phyloP scores from a whole-genome alignment of 2,888 invertebrate species.

The Calliscelio sp. region DNA sequence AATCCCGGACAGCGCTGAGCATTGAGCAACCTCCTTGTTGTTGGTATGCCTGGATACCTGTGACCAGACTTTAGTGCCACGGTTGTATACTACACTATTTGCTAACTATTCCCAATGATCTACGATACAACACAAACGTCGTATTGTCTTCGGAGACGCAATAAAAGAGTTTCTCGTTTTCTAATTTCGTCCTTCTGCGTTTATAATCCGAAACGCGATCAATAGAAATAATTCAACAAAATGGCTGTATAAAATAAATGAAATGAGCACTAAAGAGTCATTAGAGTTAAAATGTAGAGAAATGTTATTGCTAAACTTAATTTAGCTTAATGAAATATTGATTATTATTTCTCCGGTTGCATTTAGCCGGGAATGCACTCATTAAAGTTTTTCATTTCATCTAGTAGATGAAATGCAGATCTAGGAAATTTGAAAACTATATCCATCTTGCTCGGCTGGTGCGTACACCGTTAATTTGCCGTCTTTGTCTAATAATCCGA shows the following conservation, averaged over 20 bases:
- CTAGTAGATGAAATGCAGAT: constrained; percentile 17
- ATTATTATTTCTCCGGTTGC: neutral
- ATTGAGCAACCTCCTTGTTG: constrained; percentile 61
- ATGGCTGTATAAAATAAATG: no score
- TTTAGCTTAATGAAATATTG: no score
- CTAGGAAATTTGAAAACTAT: constrained; percentile 34
- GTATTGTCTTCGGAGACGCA: neutral
- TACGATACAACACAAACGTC: constrained; percentile 16
- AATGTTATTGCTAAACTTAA: no score
- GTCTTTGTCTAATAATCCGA: constrained; percentile 36
- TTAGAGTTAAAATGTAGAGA: no score
- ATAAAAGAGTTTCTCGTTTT: constrained; percentile 16
- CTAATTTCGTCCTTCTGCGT: neutral
- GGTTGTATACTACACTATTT: constrained; percentile 19
- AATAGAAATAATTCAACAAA: no score
- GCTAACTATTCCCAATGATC: constrained; percentile 12
- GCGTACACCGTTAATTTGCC: constrained; percentile 17
- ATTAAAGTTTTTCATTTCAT: constrained; percentile 27
- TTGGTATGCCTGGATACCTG: constrained; percentile 43
- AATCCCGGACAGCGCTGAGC: constrained; percentile 65
- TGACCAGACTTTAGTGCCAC: constrained; percentile 19
- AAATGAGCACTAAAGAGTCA: no score
- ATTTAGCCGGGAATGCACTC: neutral
- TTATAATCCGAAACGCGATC: no score
- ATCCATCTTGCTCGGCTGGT: constrained; percentile 24